Evolutionary conservation across 2,888 invertebrate species (phyloP).

Genomic region (Rutpela maculata): DNA sequence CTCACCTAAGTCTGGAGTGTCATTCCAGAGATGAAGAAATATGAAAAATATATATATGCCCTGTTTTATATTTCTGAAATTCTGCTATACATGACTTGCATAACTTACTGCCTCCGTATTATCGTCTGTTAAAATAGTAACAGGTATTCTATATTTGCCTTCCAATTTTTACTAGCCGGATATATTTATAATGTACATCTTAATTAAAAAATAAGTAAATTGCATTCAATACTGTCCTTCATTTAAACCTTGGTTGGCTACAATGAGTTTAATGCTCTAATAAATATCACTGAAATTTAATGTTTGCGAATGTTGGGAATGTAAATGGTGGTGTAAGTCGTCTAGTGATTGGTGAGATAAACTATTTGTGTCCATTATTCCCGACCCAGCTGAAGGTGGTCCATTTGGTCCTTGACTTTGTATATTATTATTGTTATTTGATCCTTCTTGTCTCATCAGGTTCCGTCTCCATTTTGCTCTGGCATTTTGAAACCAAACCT

Average conservation of each 20-base stretch:
- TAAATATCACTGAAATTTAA: constrained; percentile 73
- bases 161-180: too few relatives aligned
- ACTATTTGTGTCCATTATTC: constrained; percentile 74
- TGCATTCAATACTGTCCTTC: not conserved
- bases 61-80: too few relatives aligned
- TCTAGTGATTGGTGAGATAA: constrained; percentile 76
- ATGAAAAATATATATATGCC: too few relatives aligned
- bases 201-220: too few relatives aligned
- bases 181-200: too few relatives aligned
- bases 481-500: constrained; percentile 99
- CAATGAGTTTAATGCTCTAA: constrained; percentile 56
- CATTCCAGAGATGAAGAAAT: too few relatives aligned
- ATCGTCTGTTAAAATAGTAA: too few relatives aligned
- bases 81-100: too few relatives aligned
- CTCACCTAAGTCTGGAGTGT: too few relatives aligned
- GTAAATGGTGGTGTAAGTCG: constrained; percentile 76
- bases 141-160: too few relatives aligned
- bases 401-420: constrained; percentile 66
- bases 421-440: constrained; percentile 63
- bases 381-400: constrained; percentile 69
- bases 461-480: constrained; percentile 98
- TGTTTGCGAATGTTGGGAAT: constrained; percentile 73
- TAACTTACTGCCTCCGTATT: too few relatives aligned
- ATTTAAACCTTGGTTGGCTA: constrained; percentile 28
- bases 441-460: constrained; percentile 89